These are phyloP conservation scores for Acanthurus leucopareius DNA, from an alignment of 2,797 vertebrate species.

Conservation along the genomic window DNA sequence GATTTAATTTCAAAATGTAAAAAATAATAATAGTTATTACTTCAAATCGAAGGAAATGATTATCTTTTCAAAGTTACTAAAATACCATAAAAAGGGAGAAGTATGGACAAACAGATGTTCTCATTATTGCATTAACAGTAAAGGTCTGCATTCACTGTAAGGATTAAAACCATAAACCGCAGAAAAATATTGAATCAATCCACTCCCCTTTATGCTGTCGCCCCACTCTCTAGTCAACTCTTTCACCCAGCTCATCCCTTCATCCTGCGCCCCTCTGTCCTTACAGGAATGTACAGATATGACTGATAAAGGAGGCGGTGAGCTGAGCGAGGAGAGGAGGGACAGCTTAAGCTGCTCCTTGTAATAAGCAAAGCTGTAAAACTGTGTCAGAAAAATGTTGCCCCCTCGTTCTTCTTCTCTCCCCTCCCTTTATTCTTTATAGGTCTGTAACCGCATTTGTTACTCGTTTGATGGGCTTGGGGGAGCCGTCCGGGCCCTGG, in stretches of 20 bases:
- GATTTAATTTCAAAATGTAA: not conserved
- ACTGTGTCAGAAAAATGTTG: slow-evolving; percentile 85
- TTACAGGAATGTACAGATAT: slow-evolving; percentile 76
- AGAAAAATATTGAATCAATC: not conserved
- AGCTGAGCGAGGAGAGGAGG: slow-evolving; percentile 60
- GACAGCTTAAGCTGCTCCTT: slow-evolving; percentile 78
- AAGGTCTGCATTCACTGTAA: not conserved
- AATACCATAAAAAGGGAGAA: not conserved
- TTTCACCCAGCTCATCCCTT: slow-evolving; percentile 48
- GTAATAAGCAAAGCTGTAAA: slow-evolving; percentile 84
- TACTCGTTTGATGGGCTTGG: slow-evolving; percentile 86
- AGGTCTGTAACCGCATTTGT: slow-evolving; percentile 86
- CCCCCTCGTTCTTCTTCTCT: slow-evolving; percentile 83
- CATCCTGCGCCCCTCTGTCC: slow-evolving; percentile 52
- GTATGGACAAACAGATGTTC: not conserved
- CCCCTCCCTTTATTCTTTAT: slow-evolving; percentile 86
- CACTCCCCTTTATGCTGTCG: not conserved
- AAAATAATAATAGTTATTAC: not conserved
- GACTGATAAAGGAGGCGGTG: slow-evolving; percentile 73
- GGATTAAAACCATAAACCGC: not conserved
- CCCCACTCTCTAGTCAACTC: slow-evolving; percentile 15
- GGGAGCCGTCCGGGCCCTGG: slow-evolving; percentile 82
- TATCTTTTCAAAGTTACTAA: no score
- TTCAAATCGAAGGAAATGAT: no score
- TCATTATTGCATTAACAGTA: not conserved